Evolutionary conservation across 2,113 vertebrate genomes (phyloP).

Genomic region (Ia io): DNA sequence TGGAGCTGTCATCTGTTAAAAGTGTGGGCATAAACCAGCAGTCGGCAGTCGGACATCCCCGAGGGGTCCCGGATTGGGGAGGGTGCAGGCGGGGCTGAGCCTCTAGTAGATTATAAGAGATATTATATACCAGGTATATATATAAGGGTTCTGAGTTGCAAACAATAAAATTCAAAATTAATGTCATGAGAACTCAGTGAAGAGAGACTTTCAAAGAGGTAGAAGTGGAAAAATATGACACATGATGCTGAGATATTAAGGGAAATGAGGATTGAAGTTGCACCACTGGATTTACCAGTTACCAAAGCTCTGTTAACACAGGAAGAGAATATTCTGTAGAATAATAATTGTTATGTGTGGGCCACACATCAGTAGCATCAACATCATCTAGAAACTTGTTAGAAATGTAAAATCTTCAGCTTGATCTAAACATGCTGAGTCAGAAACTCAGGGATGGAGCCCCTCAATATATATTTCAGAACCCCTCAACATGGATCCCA

Average conservation of each 20-base stretch:
- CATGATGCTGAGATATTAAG: background rate
- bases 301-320: background rate
- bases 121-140: background rate
- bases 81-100: too few relatives aligned
- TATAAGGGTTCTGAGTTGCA: background rate
- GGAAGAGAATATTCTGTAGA: background rate
- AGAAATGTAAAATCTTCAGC: background rate
- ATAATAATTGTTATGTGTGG: background rate
- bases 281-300: background rate
- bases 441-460: background rate
- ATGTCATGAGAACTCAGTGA: background rate
- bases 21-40: too few relatives aligned
- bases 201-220: background rate
- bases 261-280: background rate
- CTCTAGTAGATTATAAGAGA: background rate
- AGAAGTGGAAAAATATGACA: background rate
- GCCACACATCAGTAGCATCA: background rate
- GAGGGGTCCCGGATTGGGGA: too few relatives aligned
- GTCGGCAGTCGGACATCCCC: too few relatives aligned
- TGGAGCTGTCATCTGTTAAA: too few relatives aligned
- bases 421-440: background rate
- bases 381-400: background rate
- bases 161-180: background rate
- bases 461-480: background rate
- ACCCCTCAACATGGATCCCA: background rate